Conservation (phyloP, 2,797 vertebrate species). For the Pseudocheirus occidentalis region DNA sequence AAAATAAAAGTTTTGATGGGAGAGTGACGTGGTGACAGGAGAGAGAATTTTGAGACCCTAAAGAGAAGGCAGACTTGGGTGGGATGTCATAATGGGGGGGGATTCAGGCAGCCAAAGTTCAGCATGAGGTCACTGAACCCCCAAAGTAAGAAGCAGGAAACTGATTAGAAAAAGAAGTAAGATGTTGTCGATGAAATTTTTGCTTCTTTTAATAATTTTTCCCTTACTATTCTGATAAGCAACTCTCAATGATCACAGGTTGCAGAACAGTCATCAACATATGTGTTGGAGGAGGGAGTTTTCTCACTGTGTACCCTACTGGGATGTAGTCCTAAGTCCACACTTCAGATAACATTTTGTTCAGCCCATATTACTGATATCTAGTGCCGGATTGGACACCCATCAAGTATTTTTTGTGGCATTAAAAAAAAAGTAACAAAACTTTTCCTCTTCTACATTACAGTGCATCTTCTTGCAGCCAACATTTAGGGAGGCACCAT, state of each 20-base stretch:
- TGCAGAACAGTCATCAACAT: not conserved
- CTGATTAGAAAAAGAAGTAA: not conserved
- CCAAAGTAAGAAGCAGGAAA: too few species aligned
- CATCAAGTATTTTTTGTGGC: not conserved
- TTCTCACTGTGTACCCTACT: not conserved
- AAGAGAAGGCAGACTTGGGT: not conserved
- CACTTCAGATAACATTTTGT: not conserved
- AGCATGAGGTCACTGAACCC: not conserved
- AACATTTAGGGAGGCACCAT: not conserved
- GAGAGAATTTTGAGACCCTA: not conserved
- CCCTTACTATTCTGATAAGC: not conserved
- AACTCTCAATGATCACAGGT: not conserved
- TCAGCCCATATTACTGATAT: not conserved
- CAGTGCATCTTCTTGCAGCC: not conserved
- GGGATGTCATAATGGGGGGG: not conserved
- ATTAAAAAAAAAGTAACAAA: not conserved
- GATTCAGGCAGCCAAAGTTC: not conserved
- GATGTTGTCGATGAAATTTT: not conserved
- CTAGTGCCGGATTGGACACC: not conserved
- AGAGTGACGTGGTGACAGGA: not conserved
- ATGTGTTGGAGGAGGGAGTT: not conserved
- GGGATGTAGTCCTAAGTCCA: not conserved
- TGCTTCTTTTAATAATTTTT: not conserved
- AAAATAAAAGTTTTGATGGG: not conserved
- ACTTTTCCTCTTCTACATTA: not conserved